Conservation (phyloP, 2,113 vertebrate species). For the Galbula dea region DNA sequence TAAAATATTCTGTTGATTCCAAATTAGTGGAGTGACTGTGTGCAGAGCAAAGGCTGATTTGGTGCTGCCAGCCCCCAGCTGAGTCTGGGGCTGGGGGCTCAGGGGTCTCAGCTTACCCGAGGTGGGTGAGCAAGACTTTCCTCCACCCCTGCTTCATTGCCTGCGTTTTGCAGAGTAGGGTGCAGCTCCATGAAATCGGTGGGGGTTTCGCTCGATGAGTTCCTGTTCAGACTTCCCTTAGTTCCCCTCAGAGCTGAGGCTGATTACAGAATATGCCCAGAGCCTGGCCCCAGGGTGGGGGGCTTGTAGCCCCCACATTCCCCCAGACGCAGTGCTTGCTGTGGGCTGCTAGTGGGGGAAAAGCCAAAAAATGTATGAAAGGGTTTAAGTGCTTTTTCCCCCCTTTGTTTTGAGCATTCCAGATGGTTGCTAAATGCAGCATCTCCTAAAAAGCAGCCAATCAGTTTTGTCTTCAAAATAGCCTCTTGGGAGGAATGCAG, state of each 20-base stretch:
- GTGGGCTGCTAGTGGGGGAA: not conserved
- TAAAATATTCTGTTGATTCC: not conserved
- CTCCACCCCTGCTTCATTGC: too few species aligned
- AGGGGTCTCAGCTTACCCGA: fast-evolving
- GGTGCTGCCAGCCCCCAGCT: not conserved
- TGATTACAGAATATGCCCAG: fast-evolving
- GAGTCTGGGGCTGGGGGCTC: not conserved
- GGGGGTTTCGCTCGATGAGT: not conserved
- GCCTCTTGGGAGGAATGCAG: not conserved
- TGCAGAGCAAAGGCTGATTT: too few species aligned
- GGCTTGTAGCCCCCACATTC: fast-evolving
- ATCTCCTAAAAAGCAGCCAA: not conserved
- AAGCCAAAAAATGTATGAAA: not conserved
- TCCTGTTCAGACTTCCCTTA: not conserved
- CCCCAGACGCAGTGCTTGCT: fast-evolving
- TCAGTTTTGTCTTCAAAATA: not conserved
- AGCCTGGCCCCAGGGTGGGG: fast-evolving
- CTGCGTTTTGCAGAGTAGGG: fast-evolving
- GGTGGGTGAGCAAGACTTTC: not conserved
- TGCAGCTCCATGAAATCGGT: not conserved
- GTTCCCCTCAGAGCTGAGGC: not conserved
- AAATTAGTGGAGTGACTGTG: not conserved
- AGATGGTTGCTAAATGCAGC: not conserved
- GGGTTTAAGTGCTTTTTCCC: not conserved
- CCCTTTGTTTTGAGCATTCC: not conserved